Evolutionary conservation across 2,888 invertebrate species (phyloP).

Genomic region (Notodonta dromedarius): DNA sequence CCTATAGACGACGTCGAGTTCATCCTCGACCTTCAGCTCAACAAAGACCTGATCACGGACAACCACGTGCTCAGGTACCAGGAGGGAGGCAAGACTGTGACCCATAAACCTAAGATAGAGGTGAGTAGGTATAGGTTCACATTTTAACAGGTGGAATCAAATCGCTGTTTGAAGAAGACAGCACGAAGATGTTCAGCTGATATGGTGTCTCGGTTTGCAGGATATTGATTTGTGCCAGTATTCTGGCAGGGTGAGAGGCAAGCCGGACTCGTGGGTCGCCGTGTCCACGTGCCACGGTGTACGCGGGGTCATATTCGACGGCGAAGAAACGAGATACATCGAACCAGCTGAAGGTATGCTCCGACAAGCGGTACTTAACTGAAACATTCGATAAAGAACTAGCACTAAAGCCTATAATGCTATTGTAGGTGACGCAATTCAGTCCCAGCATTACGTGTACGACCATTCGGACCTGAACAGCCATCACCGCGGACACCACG

Average conservation of each 20-base stretch:
- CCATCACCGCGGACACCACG: conserved; percentile 80
- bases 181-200: background rate
- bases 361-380: background rate
- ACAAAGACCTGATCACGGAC: too few species aligned
- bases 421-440: conserved; percentile 60
- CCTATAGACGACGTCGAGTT: conserved; percentile 86
- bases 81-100: too few species aligned
- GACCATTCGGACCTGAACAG: conserved; percentile 85
- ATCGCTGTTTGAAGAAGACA: too few species aligned
- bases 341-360: conserved; percentile 61
- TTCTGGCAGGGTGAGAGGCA: conserved; percentile 88
- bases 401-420: too few species aligned
- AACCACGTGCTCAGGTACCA: too few species aligned
- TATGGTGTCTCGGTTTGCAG: conserved; percentile 65
- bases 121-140: conserved; percentile 49
- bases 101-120: conserved; percentile 80
- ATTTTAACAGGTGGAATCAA: too few species aligned
- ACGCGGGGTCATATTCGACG: conserved; percentile 92
- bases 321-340: conserved; percentile 89
- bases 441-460: conserved; percentile 85
- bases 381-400: too few species aligned
- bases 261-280: conserved; percentile 90
- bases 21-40: too few species aligned
- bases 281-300: conserved; percentile 91
- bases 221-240: conserved; percentile 90